Conservation (phyloP, 2,888 invertebrate species). For the Drosophila incognita region DNA sequence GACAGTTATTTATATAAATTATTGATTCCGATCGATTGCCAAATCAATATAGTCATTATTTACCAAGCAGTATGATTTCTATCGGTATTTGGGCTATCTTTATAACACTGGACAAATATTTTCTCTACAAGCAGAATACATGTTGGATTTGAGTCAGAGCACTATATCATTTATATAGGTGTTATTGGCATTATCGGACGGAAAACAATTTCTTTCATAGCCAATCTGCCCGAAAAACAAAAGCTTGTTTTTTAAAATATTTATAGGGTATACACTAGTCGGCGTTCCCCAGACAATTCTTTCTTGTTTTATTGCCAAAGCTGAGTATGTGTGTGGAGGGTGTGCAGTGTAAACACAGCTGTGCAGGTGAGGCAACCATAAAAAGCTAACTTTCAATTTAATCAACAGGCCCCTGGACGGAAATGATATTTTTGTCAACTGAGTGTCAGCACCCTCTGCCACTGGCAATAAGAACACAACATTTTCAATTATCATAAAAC, state of each 20-base stretch:
- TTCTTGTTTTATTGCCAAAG: background rate
- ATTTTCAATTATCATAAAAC: background rate
- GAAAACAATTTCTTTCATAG: background rate
- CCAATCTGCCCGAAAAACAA: background rate
- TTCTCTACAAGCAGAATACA: background rate
- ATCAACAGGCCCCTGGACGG: background rate
- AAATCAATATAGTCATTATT: background rate
- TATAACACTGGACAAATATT: background rate
- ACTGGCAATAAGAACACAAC: background rate
- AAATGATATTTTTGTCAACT: background rate
- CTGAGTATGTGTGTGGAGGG: slow-evolving; percentile 14
- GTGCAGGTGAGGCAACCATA: slow-evolving; percentile 3
- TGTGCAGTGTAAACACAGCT: slow-evolving; percentile 12
- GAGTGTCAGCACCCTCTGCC: background rate
- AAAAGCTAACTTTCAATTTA: slow-evolving; percentile 20
- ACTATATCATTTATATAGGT: background rate
- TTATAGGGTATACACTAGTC: background rate
- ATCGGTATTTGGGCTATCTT: background rate
- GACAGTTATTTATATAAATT: background rate
- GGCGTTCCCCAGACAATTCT: background rate
- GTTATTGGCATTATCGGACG: background rate
- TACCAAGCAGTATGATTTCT: background rate
- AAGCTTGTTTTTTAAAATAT: background rate
- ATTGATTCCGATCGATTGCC: background rate
- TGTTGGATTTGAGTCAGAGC: background rate